These are phyloP conservation scores for Cephalopholis sonnerati DNA, from an alignment of 2,113 vertebrate genomes.

Conservation along the genomic window DNA sequence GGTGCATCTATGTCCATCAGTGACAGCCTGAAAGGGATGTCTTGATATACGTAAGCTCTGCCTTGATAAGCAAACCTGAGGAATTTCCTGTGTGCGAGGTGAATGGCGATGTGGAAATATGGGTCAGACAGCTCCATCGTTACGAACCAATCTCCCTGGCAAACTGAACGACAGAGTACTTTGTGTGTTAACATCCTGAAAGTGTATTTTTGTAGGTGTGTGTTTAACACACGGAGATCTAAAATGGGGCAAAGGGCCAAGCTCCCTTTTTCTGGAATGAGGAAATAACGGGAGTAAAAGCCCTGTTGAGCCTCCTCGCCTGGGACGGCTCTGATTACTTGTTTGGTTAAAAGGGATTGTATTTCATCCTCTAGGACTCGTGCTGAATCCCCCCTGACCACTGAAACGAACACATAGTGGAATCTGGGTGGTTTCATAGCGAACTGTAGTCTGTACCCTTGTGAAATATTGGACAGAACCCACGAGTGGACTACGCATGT, in stretches of 20 bases:
- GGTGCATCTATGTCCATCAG: not conserved
- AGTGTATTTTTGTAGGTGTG: not conserved
- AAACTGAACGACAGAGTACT: not conserved
- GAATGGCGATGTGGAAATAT: no score
- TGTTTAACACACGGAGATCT: not conserved
- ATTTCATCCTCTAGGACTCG: not conserved
- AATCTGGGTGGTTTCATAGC: not conserved
- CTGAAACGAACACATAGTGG: not conserved
- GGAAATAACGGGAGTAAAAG: not conserved
- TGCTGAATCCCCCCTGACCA: not conserved
- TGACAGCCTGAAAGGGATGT: not conserved
- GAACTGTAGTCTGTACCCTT: no score
- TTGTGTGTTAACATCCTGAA: not conserved
- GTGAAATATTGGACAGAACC: no score
- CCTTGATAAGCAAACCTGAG: constrained; percentile 1
- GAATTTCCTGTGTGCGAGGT: not conserved
- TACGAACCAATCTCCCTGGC: no score
- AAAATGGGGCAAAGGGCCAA: not conserved
- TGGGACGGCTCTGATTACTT: not conserved
- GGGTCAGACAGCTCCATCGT: no score
- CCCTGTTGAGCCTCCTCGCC: not conserved
- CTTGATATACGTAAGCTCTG: not conserved
- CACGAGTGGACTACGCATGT: no score
- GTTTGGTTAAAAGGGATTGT: not conserved
- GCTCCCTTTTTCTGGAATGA: not conserved